Evolutionary conservation across 2,113 vertebrate genomes (phyloP).

Genomic region (Megalops atlanticus): DNA sequence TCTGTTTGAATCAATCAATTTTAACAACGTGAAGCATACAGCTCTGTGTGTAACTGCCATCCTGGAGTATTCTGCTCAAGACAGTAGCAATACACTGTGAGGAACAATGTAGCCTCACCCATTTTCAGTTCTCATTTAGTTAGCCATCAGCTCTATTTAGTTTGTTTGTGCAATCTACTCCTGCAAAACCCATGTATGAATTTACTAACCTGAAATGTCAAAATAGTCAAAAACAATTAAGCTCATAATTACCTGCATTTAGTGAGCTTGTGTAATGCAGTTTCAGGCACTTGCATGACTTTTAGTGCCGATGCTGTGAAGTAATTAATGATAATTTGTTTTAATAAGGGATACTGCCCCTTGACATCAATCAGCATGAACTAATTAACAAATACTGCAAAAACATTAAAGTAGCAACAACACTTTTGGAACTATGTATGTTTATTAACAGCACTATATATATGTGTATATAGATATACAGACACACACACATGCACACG

Average conservation of each 20-base stretch:
- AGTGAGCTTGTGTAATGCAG: neutral
- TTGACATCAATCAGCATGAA: too few relatives aligned
- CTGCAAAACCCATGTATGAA: neutral
- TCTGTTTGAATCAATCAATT: conserved; percentile 17
- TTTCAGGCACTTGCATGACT: neutral
- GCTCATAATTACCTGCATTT: neutral
- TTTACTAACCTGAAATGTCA: neutral
- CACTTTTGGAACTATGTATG: too few relatives aligned
- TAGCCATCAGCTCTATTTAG: neutral
- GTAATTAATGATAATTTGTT: neutral
- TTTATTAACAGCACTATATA: too few relatives aligned
- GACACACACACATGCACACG: too few relatives aligned
- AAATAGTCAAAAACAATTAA: neutral
- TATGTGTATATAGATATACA: too few relatives aligned
- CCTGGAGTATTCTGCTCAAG: neutral
- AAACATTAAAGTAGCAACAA: too few relatives aligned
- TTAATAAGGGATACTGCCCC: neutral
- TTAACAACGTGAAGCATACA: neutral
- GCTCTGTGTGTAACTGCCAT: neutral
- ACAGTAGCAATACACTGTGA: neutral
- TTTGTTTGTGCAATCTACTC: too few relatives aligned
- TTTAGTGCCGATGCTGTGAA: neutral
- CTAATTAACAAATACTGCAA: neutral
- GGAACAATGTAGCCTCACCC: neutral
- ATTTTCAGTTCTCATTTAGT: too few relatives aligned